Evolutionary conservation across 2,113 vertebrate species (phyloP).

Genomic region (Gymnorhina tibicen): DNA sequence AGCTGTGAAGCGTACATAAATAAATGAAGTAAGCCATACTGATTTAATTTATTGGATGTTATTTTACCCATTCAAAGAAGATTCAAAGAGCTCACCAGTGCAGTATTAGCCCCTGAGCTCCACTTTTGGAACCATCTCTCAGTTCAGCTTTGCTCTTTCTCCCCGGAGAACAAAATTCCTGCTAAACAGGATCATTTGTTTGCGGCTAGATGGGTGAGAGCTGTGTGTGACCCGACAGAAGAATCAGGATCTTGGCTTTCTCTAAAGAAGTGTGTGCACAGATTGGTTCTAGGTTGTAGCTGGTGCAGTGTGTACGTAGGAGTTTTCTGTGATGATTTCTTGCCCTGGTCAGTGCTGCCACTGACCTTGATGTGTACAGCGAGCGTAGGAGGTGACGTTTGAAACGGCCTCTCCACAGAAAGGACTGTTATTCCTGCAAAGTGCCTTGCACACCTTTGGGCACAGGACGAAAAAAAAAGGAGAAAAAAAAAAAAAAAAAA

Average conservation of each 20-base stretch:
- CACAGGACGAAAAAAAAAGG: background rate
- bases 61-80: slow-evolving; percentile 78
- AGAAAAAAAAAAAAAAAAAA: background rate
- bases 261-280: slow-evolving; percentile 46
- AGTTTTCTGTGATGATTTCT: slow-evolving; percentile 39
- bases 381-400: slow-evolving; percentile 17
- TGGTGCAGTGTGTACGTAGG: slow-evolving; percentile 46
- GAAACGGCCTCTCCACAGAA: background rate
- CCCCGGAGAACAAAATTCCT: slow-evolving; percentile 54
- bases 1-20: slow-evolving; percentile 81
- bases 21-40: slow-evolving; percentile 86
- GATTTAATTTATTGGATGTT: slow-evolving; percentile 94
- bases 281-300: slow-evolving; percentile 25
- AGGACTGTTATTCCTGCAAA: slow-evolving; percentile 1
- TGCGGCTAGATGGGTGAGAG: slow-evolving; percentile 43
- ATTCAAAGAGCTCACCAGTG: slow-evolving; percentile 65
- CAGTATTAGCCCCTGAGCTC: slow-evolving; percentile 70
- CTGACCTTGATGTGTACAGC: slow-evolving; percentile 41
- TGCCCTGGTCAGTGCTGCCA: background rate
- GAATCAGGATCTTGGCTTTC: slow-evolving; percentile 61
- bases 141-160: slow-evolving; percentile 53
- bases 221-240: slow-evolving; percentile 30
- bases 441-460: slow-evolving; percentile 31
- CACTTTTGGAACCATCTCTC: slow-evolving; percentile 50
- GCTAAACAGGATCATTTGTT: slow-evolving; percentile 60